phyloP scores from a whole-genome alignment of 2,113 vertebrate genomes.

The Pseudois nayaur region DNA sequence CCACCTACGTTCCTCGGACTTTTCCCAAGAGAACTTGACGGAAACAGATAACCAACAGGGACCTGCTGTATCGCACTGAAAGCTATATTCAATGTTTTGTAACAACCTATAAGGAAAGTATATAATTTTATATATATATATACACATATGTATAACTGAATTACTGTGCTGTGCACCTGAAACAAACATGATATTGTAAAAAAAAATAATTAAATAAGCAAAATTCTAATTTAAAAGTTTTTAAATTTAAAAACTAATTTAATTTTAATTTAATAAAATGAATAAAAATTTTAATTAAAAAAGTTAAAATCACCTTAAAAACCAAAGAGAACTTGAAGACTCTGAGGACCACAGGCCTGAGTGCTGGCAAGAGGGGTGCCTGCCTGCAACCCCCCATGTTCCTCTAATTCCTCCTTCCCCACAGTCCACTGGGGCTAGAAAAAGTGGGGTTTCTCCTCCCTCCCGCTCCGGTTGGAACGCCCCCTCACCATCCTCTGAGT shows the following conservation, averaged over 20 bases:
- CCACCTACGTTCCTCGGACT: neutral
- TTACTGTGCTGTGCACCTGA: neutral
- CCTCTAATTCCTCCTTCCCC: neutral
- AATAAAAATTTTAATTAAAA: neutral
- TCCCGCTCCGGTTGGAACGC: neutral
- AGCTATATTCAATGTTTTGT: neutral
- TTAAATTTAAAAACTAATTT: neutral
- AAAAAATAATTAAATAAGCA: neutral
- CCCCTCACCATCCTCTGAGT: neutral
- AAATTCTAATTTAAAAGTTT: neutral
- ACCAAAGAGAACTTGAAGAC: neutral
- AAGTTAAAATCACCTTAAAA: neutral
- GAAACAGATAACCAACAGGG: neutral
- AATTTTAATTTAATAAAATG: neutral
- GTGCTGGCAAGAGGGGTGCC: neutral
- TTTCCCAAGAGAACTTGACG: neutral
- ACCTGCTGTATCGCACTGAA: neutral
- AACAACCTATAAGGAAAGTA: neutral
- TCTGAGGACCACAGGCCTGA: neutral
- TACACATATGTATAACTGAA: neutral
- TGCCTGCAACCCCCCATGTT: accelerated
- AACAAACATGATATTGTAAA: neutral
- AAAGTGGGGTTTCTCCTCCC: neutral
- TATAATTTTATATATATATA: neutral
- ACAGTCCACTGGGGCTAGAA: neutral